phyloP scores from a whole-genome alignment of 2,888 invertebrate genomes.

The Drosophila dives region DNA sequence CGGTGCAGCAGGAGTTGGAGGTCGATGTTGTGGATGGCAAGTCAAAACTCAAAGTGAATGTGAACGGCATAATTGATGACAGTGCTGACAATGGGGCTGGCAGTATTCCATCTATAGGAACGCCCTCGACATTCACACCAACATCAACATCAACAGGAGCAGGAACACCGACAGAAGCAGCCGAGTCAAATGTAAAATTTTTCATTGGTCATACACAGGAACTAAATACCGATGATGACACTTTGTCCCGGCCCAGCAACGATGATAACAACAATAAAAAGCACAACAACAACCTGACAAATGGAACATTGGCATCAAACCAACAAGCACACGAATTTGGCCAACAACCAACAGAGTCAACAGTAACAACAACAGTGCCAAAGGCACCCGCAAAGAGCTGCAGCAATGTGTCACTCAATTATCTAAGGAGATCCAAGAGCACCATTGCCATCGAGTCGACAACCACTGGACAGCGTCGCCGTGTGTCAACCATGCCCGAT shows the following conservation, averaged over 20 bases:
- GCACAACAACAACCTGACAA: constrained; percentile 46
- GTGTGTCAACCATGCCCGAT: constrained; percentile 69
- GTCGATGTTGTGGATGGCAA: constrained; percentile 40
- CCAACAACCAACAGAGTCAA: constrained; percentile 21
- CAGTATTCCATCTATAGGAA: constrained; percentile 28
- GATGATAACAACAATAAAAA: constrained; percentile 65
- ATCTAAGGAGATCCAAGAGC: constrained; percentile 63
- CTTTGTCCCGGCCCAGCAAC: constrained; percentile 64
- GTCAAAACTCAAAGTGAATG: constrained; percentile 70
- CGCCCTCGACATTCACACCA: constrained; percentile 41
- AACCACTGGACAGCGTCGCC: constrained; percentile 50
- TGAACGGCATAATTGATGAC: constrained; percentile 72
- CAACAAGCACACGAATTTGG: constrained; percentile 27
- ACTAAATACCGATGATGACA: constrained; percentile 55
- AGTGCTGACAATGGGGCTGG: constrained; percentile 34
- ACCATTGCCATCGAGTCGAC: constrained; percentile 34
- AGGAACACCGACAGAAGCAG: constrained; percentile 22
- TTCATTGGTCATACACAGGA: constrained; percentile 81
- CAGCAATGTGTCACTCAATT: constrained; percentile 70
- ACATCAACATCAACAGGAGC: neutral
- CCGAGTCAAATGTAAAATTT: constrained; percentile 72
- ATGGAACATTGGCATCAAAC: constrained; percentile 57
- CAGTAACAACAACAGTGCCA: constrained; percentile 1
- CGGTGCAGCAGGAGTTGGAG: constrained; percentile 7
- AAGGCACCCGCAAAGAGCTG: constrained; percentile 49